These are phyloP conservation scores for Pycnomerus fuliginosus DNA, from an alignment of 2,888 invertebrate species.

Conservation along the genomic window DNA sequence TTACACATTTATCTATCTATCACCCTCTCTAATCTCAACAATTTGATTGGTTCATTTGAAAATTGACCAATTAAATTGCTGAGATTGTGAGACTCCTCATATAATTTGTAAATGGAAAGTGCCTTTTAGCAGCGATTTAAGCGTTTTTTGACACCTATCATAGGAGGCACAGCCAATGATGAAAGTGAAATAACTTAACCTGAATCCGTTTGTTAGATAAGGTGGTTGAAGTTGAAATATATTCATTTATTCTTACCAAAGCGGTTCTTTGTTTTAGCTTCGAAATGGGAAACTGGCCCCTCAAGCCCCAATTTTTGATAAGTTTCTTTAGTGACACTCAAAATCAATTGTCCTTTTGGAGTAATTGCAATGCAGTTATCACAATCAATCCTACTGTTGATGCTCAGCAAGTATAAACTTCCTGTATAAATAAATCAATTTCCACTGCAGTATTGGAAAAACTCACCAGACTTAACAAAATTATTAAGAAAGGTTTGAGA, in stretches of 20 bases:
- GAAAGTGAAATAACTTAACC: slow-evolving; percentile 26
- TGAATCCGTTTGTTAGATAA: slow-evolving; percentile 9
- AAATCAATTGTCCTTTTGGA: slow-evolving; percentile 55
- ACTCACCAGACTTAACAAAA: slow-evolving; percentile 59
- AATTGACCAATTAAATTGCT: too few relatives aligned
- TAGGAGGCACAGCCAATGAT: too few relatives aligned
- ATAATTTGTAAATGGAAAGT: slow-evolving; percentile 27
- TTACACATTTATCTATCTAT: too few relatives aligned
- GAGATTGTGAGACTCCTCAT: too few relatives aligned
- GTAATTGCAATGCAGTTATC: slow-evolving; percentile 57
- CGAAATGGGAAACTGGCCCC: slow-evolving; percentile 54
- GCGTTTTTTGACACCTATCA: too few relatives aligned
- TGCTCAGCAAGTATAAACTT: slow-evolving; percentile 53
- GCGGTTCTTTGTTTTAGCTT: slow-evolving; percentile 48
- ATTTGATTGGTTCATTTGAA: too few relatives aligned
- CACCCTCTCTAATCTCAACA: too few relatives aligned
- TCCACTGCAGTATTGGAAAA: slow-evolving; percentile 4
- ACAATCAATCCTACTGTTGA: slow-evolving; percentile 54
- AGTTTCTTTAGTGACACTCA: slow-evolving; percentile 55
- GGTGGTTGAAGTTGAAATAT: not conserved
- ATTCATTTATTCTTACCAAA: slow-evolving; percentile 53
- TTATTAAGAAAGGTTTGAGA: slow-evolving; percentile 56
- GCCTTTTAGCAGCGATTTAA: slow-evolving; percentile 1
- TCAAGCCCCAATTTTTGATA: slow-evolving; percentile 59
- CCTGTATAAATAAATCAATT: slow-evolving; percentile 42